Evolutionary conservation across 2,797 vertebrate species (phyloP).

Genomic region (Diglossa cyanea): DNA sequence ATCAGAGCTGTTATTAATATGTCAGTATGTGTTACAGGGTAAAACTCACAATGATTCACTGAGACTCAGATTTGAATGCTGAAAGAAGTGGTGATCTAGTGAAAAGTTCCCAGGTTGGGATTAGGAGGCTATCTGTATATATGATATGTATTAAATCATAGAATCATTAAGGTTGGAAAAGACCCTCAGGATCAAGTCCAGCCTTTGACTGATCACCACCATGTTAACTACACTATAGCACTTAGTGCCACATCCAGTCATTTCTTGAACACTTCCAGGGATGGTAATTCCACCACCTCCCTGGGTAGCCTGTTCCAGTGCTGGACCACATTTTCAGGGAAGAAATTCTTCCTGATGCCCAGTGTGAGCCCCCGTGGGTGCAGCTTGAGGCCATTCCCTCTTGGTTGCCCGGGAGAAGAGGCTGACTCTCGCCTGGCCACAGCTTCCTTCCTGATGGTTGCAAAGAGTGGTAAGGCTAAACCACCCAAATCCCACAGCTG

Average conservation of each 20-base stretch:
- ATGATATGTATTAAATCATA: background rate
- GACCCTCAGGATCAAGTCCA: background rate
- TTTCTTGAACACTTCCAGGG: background rate
- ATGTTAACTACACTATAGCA: fast-evolving
- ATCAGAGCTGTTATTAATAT: background rate
- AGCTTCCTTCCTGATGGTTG: background rate
- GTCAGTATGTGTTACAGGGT: background rate
- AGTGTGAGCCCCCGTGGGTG: background rate
- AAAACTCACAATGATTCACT: background rate
- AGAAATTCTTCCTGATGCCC: background rate
- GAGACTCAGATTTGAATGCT: fast-evolving
- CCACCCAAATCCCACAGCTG: background rate
- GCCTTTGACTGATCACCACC: background rate
- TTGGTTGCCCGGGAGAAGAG: background rate
- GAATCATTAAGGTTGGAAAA: background rate
- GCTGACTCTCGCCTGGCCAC: fast-evolving
- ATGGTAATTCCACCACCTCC: background rate
- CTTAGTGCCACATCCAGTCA: no score
- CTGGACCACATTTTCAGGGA: background rate
- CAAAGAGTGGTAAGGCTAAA: background rate
- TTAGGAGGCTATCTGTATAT: background rate
- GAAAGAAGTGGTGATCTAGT: background rate
- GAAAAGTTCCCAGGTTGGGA: background rate
- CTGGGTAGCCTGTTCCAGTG: background rate
- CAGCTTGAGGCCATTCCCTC: background rate